Evolutionary conservation across 2,888 invertebrate genomes (phyloP).

Genomic region (Allygus modestus): DNA sequence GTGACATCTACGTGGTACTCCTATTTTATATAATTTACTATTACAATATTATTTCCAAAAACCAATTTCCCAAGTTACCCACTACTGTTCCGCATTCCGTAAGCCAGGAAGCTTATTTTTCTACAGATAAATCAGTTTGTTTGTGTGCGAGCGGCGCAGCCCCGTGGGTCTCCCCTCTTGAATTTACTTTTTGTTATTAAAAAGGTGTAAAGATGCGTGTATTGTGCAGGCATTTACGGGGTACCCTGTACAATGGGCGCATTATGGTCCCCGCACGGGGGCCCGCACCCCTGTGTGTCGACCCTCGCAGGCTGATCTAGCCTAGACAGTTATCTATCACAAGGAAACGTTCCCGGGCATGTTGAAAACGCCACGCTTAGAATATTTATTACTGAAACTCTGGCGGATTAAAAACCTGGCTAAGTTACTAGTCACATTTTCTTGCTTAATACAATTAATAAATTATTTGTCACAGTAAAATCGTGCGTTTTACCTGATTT

Average conservation of each 20-base stretch:
- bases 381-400: too few species aligned
- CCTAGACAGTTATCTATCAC: constrained; percentile 26
- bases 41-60: not conserved
- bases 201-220: constrained; percentile 65
- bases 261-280: constrained; percentile 34
- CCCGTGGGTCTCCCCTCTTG: constrained; percentile 57
- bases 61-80: too few species aligned
- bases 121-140: constrained; percentile 49
- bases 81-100: constrained; percentile 36
- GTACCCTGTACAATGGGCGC: constrained; percentile 56
- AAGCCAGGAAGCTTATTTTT: constrained; percentile 52
- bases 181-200: constrained; percentile 65
- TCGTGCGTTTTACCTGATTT: too few species aligned
- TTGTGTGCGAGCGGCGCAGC: constrained; percentile 61
- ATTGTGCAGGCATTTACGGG: constrained; percentile 61
- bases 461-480: too few species aligned
- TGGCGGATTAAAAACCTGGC: too few species aligned
- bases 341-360: not conserved
- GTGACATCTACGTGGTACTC: too few species aligned
- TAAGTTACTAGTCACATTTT: too few species aligned
- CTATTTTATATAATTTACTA: too few species aligned
- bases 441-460: too few species aligned
- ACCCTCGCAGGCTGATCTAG: not conserved
- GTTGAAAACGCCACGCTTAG: not conserved
- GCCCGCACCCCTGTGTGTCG: not conserved